Evolutionary conservation across 2,888 invertebrate genomes (phyloP).

Genomic region (Agrochola circellaris): DNA sequence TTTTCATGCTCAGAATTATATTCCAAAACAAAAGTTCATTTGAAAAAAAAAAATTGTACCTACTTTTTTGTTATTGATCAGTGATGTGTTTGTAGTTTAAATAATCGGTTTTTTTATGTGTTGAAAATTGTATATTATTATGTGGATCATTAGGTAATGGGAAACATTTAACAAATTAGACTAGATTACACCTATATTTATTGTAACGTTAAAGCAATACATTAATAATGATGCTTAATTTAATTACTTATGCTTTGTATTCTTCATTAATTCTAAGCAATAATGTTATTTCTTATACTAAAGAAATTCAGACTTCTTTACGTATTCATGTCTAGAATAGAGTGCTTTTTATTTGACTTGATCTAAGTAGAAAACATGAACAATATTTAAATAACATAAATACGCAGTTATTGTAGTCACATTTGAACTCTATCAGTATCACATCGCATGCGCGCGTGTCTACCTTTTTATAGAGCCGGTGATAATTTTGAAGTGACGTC

Average conservation of each 20-base stretch:
- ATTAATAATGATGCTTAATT: not conserved
- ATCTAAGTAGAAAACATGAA: slow-evolving; percentile 7
- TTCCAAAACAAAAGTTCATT: not conserved
- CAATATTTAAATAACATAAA: slow-evolving; percentile 25
- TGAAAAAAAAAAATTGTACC: not conserved
- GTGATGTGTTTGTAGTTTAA: not conserved
- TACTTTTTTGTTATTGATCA: not conserved
- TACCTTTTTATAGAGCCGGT: slow-evolving; percentile 83
- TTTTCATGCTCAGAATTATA: slow-evolving; percentile 2
- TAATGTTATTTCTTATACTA: slow-evolving; percentile 4
- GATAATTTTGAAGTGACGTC: slow-evolving; percentile 86
- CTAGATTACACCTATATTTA: not conserved
- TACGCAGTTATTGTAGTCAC: slow-evolving; percentile 51
- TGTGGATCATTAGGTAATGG: not conserved
- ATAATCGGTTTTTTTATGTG: not conserved
- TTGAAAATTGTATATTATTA: not conserved
- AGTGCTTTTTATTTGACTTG: slow-evolving; percentile 19
- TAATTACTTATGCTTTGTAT: not conserved
- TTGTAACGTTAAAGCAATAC: not conserved
- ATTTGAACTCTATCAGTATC: slow-evolving; percentile 71
- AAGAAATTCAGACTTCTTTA: not conserved
- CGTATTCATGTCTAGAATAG: slow-evolving; percentile 1
- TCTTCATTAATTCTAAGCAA: not conserved
- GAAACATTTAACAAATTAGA: not conserved
- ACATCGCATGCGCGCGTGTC: slow-evolving; percentile 82